Evolutionary conservation across 2,888 invertebrate genomes (phyloP).

Genomic region (Leptinotarsa peninsularis): DNA sequence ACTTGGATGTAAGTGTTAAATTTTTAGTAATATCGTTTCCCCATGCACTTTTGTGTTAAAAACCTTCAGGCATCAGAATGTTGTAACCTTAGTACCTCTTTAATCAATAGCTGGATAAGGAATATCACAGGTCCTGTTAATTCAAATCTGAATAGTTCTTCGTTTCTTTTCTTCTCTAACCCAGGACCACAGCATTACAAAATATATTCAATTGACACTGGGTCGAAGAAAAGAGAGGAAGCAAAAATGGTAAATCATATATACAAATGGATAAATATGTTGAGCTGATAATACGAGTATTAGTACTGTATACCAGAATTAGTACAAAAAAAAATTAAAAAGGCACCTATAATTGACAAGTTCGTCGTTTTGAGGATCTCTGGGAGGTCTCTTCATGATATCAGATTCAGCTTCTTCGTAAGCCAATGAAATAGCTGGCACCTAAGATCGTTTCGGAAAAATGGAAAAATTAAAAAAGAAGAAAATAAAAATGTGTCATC

Average conservation of each 20-base stretch:
- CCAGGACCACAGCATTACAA: background rate
- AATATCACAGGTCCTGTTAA: constrained; percentile 2
- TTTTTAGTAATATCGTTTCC: background rate
- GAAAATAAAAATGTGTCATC: constrained; percentile 36
- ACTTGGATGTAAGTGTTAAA: background rate
- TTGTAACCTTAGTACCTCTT: constrained; percentile 20
- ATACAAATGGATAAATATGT: constrained; percentile 13
- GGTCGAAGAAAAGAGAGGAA: background rate
- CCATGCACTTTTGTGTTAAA: constrained; percentile 6
- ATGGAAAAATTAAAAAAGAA: constrained; percentile 45
- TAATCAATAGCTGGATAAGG: background rate
- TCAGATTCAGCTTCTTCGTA: constrained; percentile 92
- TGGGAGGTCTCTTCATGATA: constrained; percentile 93
- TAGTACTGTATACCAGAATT: constrained; percentile 20
- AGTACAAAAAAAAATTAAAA: constrained; percentile 46
- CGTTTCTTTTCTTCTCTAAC: background rate
- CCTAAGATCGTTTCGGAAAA: constrained; percentile 67
- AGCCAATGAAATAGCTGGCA: constrained; percentile 92
- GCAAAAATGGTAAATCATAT: background rate
- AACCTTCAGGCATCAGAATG: constrained; percentile 25
- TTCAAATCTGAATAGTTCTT: constrained; percentile 1
- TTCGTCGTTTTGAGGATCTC: constrained; percentile 90
- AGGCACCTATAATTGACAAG: constrained; percentile 91
- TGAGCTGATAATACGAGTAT: background rate
- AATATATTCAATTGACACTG: background rate